Percentiles rank a stretch among this genome's conserved stretches.
Conservation (phyloP, 2,888 invertebrate genomes). For the Drosophila nigricruria region DNA sequence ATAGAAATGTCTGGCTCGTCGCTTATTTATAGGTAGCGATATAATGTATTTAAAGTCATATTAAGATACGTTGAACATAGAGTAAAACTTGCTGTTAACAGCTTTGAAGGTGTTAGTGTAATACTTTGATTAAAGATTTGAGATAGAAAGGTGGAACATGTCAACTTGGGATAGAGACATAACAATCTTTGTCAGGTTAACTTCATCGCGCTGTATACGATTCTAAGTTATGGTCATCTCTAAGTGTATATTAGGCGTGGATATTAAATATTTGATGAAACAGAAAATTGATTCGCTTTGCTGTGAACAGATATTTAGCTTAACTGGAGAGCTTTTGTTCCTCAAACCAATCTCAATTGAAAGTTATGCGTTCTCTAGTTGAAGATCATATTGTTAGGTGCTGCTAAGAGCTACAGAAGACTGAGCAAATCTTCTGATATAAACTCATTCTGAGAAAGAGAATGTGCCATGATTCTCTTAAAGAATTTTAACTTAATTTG, state of each 20-base stretch:
- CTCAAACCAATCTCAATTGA: not conserved
- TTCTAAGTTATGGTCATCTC: not conserved
- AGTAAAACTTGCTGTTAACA: no score
- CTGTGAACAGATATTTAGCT: not conserved
- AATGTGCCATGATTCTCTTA: not conserved
- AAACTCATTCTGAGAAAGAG: not conserved
- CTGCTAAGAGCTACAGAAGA: no score
- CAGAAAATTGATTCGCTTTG: not conserved
- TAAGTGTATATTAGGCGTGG: no score
- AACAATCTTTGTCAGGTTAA: not conserved
- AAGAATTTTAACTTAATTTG: not conserved
- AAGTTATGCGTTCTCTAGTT: not conserved
- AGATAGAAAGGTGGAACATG: not conserved
- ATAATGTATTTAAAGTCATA: not conserved
- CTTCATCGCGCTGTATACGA: not conserved
- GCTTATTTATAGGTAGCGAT: constrained; percentile 1
- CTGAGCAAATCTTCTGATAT: no score
- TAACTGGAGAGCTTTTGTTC: not conserved
- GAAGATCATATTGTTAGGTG: not conserved
- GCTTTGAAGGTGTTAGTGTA: not conserved
- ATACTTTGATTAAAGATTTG: not conserved
- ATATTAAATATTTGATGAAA: not conserved
- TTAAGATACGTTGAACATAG: not conserved
- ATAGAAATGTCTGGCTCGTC: not conserved
- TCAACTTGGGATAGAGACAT: not conserved